A percentile compares a stretch with the other conserved stretches of the same genome.
Conservation (phyloP, 1,140 invertebrate genomes). For the Adelges cooleyi region DNA sequence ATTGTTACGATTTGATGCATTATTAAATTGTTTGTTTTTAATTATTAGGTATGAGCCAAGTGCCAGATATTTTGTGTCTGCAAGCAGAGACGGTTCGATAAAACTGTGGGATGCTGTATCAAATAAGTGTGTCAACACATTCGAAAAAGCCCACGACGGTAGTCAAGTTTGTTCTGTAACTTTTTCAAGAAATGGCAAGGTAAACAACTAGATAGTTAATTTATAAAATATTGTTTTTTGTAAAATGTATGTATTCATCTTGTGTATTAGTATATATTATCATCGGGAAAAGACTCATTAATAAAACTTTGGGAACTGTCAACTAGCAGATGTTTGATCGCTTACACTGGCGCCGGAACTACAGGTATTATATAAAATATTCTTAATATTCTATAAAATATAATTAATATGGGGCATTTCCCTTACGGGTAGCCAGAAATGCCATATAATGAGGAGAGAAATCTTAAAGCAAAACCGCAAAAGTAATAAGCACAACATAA, state of each 20-base stretch:
- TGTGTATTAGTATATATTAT: conserved; percentile 69
- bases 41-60: conserved; percentile 55
- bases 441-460: too few species aligned
- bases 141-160: conserved; percentile 85
- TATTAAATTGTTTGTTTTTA: neutral
- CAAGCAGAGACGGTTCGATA: conserved; percentile 84
- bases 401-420: too few species aligned
- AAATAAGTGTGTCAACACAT: conserved; percentile 88
- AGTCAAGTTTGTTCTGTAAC: conserved; percentile 85
- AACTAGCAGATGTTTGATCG: conserved; percentile 88
- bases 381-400: conserved; percentile 14
- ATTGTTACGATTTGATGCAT: neutral
- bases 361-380: conserved; percentile 50
- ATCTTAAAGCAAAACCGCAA: too few species aligned
- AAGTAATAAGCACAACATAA: too few species aligned
- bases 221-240: conserved; percentile 7
- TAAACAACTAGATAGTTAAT: too few species aligned
- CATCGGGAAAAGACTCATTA: conserved; percentile 89
- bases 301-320: conserved; percentile 98
- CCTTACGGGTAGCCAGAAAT: too few species aligned
- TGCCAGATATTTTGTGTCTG: conserved; percentile 78
- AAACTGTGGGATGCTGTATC: conserved; percentile 95
- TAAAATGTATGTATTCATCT: neutral
- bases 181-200: conserved; percentile 95
- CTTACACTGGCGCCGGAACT: conserved; percentile 91